phyloP scores from a whole-genome alignment of 1,140 invertebrate species.

The Eriocheir sinensis region DNA sequence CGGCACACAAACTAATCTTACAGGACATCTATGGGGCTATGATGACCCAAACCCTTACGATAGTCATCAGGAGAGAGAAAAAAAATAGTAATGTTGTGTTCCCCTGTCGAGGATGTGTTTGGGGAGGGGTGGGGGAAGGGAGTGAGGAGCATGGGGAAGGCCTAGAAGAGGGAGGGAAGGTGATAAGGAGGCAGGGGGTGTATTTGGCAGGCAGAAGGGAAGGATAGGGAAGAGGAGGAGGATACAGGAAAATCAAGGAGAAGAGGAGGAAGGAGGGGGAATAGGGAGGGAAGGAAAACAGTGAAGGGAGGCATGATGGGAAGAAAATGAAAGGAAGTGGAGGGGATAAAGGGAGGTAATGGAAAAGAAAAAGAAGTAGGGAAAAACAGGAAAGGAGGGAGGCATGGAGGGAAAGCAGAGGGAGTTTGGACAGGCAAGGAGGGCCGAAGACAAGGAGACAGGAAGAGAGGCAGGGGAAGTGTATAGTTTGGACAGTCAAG shows the following conservation, averaged over 20 bases:
- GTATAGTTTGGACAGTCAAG: no score
- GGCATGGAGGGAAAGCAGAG: no score
- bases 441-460: no score
- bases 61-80: background rate
- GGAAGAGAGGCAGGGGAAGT: background rate
- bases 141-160: background rate
- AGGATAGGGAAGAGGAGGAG: background rate
- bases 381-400: no score
- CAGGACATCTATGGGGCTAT: constrained; percentile 12
- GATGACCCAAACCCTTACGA: background rate
- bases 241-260: background rate
- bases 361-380: no score
- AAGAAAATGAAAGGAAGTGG: no score
- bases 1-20: background rate
- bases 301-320: no score
- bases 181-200: background rate
- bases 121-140: background rate
- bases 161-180: background rate
- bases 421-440: no score
- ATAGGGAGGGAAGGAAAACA: no score
- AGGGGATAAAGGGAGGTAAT: no score
- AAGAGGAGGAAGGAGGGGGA: no score
- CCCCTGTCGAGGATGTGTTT: background rate
- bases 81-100: no score
- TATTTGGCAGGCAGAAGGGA: background rate